Evolutionary conservation across 2,797 vertebrate genomes (phyloP), one percentile per base, ranked within the genome.

Genomic region (Tangara arthus): DNA sequence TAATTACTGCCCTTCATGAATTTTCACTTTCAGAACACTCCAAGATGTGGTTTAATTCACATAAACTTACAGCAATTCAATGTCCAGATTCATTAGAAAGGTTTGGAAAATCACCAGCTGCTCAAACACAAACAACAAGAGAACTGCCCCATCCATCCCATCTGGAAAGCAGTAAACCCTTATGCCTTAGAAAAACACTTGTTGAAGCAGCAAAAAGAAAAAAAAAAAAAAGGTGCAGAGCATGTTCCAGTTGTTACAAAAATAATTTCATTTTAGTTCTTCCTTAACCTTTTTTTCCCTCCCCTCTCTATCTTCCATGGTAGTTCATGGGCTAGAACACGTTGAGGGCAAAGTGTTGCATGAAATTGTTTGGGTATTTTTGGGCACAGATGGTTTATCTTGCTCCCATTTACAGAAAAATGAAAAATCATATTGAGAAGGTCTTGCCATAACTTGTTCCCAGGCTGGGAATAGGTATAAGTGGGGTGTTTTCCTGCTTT

Each of bases 181-280:
- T 23, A 10, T n/a, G 21, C 19, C 27, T 77, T 55, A 53, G 16
- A 46, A 72, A 59, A 88, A 7, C 3, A 2, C 15, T 17, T 4
- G 1, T 2, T 1, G 1, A 73, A n/a, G n/a, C 30, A 16, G 8
- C 44, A 15, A 9, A 55, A 34, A 12, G 11, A 5, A 15, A 39
- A 39, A 39, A 39, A 41, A 34, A 32, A 21, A 32, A 52, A 8
- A 1, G 0, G 3, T 68, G 32, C 22, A 50, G 32, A 44, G 7
- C 2, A 1, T 8, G 8, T 56, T 75, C 6, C 10, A 39, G 9
- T 18, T 50, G 14, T 61, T 60, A 49, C 3, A 23, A 37, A 64
- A 15, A 4, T 0, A 79, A 76, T 56, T 79, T 52, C 3, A 28
- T 20, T 71, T 65, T 41, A 71, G 2, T 8, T 75, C 39, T 77